phyloP scores from a whole-genome alignment of 1,140 invertebrate species.

The Cotesia typhae region DNA sequence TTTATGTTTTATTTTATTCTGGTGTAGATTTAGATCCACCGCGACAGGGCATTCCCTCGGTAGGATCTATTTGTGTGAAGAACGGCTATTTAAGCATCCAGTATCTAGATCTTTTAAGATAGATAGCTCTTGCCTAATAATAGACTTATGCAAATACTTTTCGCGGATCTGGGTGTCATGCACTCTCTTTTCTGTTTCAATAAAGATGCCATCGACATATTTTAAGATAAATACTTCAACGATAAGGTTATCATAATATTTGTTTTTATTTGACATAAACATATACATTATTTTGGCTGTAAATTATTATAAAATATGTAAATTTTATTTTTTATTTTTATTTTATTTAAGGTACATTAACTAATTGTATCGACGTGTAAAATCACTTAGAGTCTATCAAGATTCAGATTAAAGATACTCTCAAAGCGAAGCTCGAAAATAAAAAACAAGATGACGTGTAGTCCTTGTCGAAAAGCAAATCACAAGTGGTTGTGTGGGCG shows the following conservation, averaged over 20 bases:
- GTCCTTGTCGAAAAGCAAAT: conserved; percentile 48
- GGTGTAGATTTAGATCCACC: not conserved
- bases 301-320: no score
- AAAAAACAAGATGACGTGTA: conserved; percentile 28
- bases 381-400: not conserved
- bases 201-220: not conserved
- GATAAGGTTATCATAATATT: conserved; percentile 1
- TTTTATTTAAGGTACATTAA: no score
- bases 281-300: no score
- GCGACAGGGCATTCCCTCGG: conserved; percentile 6
- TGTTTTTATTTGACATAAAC: no score
- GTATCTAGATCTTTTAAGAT: conserved; percentile 26
- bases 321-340: no score
- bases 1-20: not conserved
- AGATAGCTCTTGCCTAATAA: conserved; percentile 19
- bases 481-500: conserved; percentile 47
- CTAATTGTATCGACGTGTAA: not conserved
- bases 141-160: conserved; percentile 7
- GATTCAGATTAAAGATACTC: not conserved
- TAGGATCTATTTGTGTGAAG: conserved; percentile 18
- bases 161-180: not conserved
- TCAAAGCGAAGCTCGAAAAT: conserved; percentile 8
- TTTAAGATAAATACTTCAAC: not conserved
- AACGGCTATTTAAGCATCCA: conserved; percentile 16
- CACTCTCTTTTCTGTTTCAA: no score